Evolutionary conservation across 2,888 invertebrate genomes (phyloP).

Genomic region (Graphium colonna): DNA sequence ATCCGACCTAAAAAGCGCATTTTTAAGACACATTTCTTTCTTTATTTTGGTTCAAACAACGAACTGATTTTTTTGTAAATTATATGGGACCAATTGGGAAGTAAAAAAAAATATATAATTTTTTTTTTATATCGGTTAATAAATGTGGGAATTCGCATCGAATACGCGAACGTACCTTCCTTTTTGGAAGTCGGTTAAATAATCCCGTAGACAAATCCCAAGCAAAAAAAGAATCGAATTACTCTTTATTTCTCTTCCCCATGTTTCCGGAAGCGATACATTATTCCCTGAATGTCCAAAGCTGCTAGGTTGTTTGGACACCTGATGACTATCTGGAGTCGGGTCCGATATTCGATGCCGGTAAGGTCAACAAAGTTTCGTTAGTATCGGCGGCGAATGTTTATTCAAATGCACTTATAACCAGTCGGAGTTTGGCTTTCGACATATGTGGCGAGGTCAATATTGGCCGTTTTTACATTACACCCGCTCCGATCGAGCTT

Average conservation of each 20-base stretch:
- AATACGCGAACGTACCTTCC: too few species aligned
- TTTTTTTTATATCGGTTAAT: too few species aligned
- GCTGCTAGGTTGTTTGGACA: constrained; percentile 49
- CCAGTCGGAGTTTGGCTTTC: constrained; percentile 68
- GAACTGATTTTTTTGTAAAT: too few species aligned
- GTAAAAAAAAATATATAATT: too few species aligned
- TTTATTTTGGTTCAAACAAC: too few species aligned
- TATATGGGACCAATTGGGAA: too few species aligned
- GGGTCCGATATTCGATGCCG: constrained; percentile 61
- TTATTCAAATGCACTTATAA: constrained; percentile 76
- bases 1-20: too few species aligned
- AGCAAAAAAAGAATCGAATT: neutral
- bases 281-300: constrained; percentile 2
- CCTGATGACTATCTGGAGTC: constrained; percentile 63
- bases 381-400: constrained; percentile 66
- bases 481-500: constrained; percentile 44
- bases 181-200: too few species aligned
- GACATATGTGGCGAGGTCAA: constrained; percentile 77
- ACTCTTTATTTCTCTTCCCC: neutral
- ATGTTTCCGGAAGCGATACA: constrained; percentile 10
- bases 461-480: constrained; percentile 68
- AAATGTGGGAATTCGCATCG: too few species aligned
- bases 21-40: too few species aligned
- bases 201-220: too few species aligned
- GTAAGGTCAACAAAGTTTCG: constrained; percentile 69